A percentile compares a stretch with the other conserved stretches of the same genome.
These are phyloP conservation scores for Lepidurus packardi DNA, from an alignment of 1,140 invertebrate species.

Conservation along the genomic window DNA sequence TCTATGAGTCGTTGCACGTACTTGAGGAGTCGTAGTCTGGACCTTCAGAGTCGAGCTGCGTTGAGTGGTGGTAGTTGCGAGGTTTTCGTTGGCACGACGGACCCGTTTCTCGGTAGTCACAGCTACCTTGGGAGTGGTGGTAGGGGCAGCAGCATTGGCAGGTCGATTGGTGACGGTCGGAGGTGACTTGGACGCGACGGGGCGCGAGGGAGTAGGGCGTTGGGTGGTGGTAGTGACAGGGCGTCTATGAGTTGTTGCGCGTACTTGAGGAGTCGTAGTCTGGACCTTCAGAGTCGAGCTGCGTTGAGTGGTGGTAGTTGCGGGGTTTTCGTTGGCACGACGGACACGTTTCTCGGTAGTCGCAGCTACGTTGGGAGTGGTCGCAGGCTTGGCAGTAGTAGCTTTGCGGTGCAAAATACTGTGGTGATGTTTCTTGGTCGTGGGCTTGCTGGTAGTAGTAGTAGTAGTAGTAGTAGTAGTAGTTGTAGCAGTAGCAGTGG, in stretches of 20 bases:
- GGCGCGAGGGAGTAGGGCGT: background rate
- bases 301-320: background rate
- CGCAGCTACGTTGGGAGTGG: background rate
- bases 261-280: background rate
- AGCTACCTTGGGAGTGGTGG: background rate
- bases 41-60: background rate
- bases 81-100: background rate
- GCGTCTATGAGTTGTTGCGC: background rate
- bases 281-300: background rate
- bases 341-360: background rate
- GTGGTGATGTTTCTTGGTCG: background rate
- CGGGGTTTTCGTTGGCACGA: background rate
- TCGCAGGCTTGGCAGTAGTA: background rate
- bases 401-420: background rate
- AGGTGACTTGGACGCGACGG: background rate
- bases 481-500: background rate
- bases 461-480: background rate
- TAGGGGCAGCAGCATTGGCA: background rate
- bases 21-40: background rate
- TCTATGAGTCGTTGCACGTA: background rate
- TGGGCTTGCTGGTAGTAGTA: background rate
- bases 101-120: background rate
- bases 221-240: background rate
- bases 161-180: no score
- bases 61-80: background rate